Conservation (phyloP, 2,113 vertebrate genomes). For the zebrafish (Danio rerio) region DNA sequence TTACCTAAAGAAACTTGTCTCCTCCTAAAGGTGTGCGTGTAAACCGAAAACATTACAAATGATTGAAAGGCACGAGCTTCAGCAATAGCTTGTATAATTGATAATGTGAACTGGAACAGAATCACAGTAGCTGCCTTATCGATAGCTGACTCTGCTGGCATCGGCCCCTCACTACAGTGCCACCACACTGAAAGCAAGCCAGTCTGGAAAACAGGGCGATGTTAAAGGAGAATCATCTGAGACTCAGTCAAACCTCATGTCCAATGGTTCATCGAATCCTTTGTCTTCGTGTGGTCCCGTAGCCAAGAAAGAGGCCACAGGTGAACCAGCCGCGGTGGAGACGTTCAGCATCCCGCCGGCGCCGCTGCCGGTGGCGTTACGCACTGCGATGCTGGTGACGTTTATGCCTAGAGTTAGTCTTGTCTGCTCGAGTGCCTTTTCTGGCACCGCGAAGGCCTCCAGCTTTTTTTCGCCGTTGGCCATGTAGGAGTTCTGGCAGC, state of each 20-base stretch:
- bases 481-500: conserved; percentile 99
- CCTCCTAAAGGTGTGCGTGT: conserved; percentile 63
- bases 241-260: conserved; percentile 97
- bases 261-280: conserved; percentile 94
- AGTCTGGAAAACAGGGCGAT: conserved; percentile 55
- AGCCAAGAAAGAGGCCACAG: conserved; percentile 74
- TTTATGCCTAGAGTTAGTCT: conserved; percentile 99
- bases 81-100: conserved; percentile 74
- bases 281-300: conserved; percentile 88
- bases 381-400: conserved; percentile 94
- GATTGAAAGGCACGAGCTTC: conserved; percentile 89
- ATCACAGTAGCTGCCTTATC: conserved; percentile 95
- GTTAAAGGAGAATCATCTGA: conserved; percentile 64
- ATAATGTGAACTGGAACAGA: conserved; percentile 76
- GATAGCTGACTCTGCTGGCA: conserved; percentile 79
- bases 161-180: conserved; percentile 66
- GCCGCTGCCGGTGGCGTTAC: conserved; percentile 85
- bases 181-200: conserved; percentile 54
- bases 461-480: conserved; percentile 99
- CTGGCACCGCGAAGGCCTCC: conserved; percentile 98
- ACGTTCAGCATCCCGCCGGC: conserved; percentile 84
- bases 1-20: conserved; percentile 66
- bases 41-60: conserved; percentile 81
- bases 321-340: conserved; percentile 86
- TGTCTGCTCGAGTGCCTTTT: conserved; percentile 99